Base-by-base conservation (phyloP, 2,888 invertebrate species). In the Galeopsomyia nigrocyanea region DNA sequence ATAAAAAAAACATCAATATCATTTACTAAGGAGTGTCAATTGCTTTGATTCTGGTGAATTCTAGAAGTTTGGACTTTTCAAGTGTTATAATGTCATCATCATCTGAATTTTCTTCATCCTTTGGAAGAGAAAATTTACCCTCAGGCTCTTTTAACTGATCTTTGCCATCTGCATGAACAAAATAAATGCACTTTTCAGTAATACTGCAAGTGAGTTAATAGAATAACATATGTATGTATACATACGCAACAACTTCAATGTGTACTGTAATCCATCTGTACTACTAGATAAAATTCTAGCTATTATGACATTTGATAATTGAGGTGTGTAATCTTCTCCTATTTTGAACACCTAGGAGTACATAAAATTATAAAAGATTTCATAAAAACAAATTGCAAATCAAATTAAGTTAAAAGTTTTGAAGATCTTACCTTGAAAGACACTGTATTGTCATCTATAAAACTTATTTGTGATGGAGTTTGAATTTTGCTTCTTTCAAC, bases 311-410 rank as follows among this genome's bases (percentile, higher is more conserved):
- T 82, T 78, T 0, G 88, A 88, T 17, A 87, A 47, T 75, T 84
- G 81, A 7, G 88, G 88, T n/a, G 82, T 82, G 73, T 87, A 88
- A 76, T 85, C 80, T 26, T 79, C 76, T 21, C 80, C 83, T 56
- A 88, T 81, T 77, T 81, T 84, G 5, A 87, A 78, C 74, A 85
- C 83, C 87, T 88, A 74, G 19, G 79, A 79, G 62, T 66, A 57
- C 73, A 71, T 76, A 72, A 39, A 60, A 39, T 39, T 3, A 10
- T 39, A n/a, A n/a, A n/a, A n/a, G 56, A 69, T 62, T 71, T 51
- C 50, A 57, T 26, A 13, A 2, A 21, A 50, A 22, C 71, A 70
- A 55, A 66, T 61, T 55, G 46, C 65, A 47, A 71, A 74, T 73
- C n/a, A 71, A 76, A 56, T 49, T 50, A 65, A 39, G 62, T 49